A percentile compares a stretch with the other conserved stretches of the same genome.
Conservation (phyloP, 2,797 vertebrate species). For the Diplodus sargus region DNA sequence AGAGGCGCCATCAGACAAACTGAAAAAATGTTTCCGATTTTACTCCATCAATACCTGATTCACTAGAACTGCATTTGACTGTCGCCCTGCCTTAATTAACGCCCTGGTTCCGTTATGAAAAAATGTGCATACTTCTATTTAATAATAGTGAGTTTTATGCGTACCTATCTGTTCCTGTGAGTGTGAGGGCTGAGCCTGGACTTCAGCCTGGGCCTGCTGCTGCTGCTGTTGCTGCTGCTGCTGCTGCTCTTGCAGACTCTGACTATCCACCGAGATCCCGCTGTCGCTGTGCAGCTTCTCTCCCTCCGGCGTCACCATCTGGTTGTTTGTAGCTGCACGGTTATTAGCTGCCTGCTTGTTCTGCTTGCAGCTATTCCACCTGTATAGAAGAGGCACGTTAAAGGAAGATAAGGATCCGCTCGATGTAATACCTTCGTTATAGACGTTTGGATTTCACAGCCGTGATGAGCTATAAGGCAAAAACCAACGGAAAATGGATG, state of each 20-base stretch:
- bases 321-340: constrained; percentile 90
- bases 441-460: constrained; percentile 6
- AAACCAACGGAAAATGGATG: not conserved
- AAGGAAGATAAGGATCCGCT: not conserved
- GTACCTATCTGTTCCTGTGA: constrained; percentile 85
- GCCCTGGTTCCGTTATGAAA: not conserved
- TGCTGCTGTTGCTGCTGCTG: constrained; percentile 89
- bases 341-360: constrained; percentile 97
- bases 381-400: constrained; percentile 65
- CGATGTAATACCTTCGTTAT: not conserved
- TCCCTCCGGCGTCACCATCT: constrained; percentile 95
- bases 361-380: constrained; percentile 99
- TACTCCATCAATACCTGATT: not conserved
- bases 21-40: too few species aligned
- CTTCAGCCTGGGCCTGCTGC: constrained; percentile 77
- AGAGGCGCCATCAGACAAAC: too few species aligned
- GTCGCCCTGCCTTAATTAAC: not conserved
- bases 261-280: constrained; percentile 97
- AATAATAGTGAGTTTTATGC: constrained; percentile 2
- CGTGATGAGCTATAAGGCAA: not conserved
- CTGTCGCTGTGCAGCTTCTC: constrained; percentile 99
- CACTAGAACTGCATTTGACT: not conserved
- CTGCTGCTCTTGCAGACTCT: constrained; percentile 94
- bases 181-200: constrained; percentile 83
- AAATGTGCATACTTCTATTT: not conserved